phyloP scores from a whole-genome alignment of 2,888 invertebrate species.

The Apodemia hepburni region DNA sequence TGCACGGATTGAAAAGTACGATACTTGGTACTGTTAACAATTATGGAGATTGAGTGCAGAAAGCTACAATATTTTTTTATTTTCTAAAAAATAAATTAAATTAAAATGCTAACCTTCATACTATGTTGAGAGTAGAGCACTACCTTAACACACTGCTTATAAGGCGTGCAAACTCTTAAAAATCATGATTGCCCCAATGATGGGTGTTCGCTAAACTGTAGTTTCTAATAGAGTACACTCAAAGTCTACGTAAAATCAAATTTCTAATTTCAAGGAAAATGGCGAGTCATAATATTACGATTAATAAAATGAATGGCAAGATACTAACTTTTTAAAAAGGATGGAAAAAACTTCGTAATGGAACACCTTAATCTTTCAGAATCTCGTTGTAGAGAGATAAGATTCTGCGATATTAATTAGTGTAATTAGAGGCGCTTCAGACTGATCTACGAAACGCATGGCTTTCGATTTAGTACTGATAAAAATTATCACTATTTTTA shows the following conservation, averaged over 20 bases:
- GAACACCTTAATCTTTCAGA: constrained; percentile 68
- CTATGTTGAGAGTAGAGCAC: too few relatives aligned
- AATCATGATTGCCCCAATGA: too few relatives aligned
- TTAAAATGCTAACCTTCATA: too few relatives aligned
- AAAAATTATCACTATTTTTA: too few relatives aligned
- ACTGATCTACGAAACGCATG: constrained; percentile 25
- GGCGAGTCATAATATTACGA: constrained; percentile 6
- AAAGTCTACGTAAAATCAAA: constrained; percentile 6
- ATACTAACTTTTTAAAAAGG: constrained; percentile 30
- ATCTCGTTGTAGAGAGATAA: constrained; percentile 62
- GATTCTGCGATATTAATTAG: constrained; percentile 71
- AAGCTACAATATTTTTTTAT: too few relatives aligned
- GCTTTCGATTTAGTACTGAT: not conserved
- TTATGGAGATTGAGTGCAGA: too few relatives aligned
- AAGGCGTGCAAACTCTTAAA: too few relatives aligned
- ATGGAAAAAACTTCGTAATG: constrained; percentile 48
- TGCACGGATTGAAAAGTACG: too few relatives aligned
- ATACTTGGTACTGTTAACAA: too few relatives aligned
- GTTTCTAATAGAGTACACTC: not conserved
- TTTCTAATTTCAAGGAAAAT: constrained; percentile 5
- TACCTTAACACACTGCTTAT: too few relatives aligned
- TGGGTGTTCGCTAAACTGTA: not conserved
- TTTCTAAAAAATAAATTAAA: too few relatives aligned
- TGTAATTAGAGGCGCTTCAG: constrained; percentile 39
- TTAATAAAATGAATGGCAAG: constrained; percentile 15